These are phyloP conservation scores for Charina bottae DNA, from an alignment of 2,113 vertebrate genomes.

Conservation along the genomic window DNA sequence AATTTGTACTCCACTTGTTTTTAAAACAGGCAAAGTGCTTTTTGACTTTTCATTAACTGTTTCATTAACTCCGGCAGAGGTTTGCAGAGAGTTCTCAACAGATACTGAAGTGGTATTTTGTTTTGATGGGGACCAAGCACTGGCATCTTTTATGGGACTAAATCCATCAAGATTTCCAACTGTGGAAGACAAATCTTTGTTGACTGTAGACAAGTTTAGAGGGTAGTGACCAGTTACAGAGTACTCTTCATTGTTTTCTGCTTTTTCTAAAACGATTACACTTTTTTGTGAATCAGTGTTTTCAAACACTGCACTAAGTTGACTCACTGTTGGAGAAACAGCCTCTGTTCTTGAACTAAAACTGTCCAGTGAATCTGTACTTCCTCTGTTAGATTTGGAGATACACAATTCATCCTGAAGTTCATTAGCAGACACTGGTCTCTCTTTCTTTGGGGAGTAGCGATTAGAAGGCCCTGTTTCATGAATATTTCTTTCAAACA, in stretches of 20 bases:
- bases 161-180: slow-evolving; percentile 75
- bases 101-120: slow-evolving; percentile 36
- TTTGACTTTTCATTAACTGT: slow-evolving; percentile 54
- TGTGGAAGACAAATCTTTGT: slow-evolving; percentile 56
- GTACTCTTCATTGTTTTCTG: slow-evolving; percentile 74
- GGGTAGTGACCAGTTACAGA: slow-evolving; percentile 82
- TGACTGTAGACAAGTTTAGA: slow-evolving; percentile 68
- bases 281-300: slow-evolving; percentile 80
- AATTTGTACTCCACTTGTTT: slow-evolving; percentile 59
- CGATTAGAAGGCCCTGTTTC: slow-evolving; percentile 84
- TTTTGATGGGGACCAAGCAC: slow-evolving; percentile 69
- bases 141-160: slow-evolving; percentile 73
- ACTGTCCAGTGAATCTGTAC: slow-evolving; percentile 93
- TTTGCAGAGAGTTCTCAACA: slow-evolving; percentile 55
- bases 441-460: slow-evolving; percentile 86
- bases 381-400: slow-evolving; percentile 89
- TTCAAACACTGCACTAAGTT: slow-evolving; percentile 96
- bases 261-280: slow-evolving; percentile 64
- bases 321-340: slow-evolving; percentile 93
- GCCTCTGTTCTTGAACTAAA: slow-evolving; percentile 94
- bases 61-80: slow-evolving; percentile 44
- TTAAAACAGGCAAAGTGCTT: slow-evolving; percentile 45
- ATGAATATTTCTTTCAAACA: slow-evolving; percentile 90
- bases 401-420: slow-evolving; percentile 88
- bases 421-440: slow-evolving; percentile 80